Evolutionary conservation across 2,797 vertebrate species (phyloP).

Genomic region (Miichthys miiuy): DNA sequence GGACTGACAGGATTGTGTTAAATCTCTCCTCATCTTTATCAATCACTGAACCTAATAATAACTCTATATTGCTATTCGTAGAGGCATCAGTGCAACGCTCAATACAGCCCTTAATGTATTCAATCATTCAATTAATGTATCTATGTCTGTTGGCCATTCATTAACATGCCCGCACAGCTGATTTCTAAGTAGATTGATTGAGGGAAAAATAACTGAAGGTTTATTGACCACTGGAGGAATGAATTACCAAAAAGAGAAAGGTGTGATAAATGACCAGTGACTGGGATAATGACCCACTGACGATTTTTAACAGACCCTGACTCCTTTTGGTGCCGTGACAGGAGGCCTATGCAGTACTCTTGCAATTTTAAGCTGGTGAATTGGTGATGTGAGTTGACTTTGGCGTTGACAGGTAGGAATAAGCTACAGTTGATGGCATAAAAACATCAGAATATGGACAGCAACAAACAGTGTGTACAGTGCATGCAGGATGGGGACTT

Average conservation of each 20-base stretch:
- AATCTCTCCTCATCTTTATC: conserved; percentile 65
- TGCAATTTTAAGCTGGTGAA: conserved; percentile 54
- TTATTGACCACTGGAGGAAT: conserved; percentile 76
- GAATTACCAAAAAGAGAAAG: conserved; percentile 71
- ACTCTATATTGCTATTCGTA: conserved; percentile 68
- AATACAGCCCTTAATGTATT: conserved; percentile 72
- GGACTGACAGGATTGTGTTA: conserved; percentile 63
- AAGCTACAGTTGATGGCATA: conserved; percentile 58
- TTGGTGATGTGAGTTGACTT: conserved; percentile 53
- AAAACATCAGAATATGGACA: conserved; percentile 70
- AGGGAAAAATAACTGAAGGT: conserved; percentile 73
- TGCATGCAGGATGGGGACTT: conserved; percentile 71
- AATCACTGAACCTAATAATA: conserved; percentile 75
- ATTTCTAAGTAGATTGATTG: conserved; percentile 78
- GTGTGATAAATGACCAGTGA: conserved; percentile 78
- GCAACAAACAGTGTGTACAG: conserved; percentile 69
- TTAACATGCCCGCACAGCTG: conserved; percentile 67
- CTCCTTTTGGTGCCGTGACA: conserved; percentile 52
- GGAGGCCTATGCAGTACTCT: conserved; percentile 49
- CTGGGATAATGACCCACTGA: conserved; percentile 70
- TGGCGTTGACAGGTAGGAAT: conserved; percentile 57
- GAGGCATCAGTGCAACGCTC: conserved; percentile 66
- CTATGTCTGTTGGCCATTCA: conserved; percentile 73
- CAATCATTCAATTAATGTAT: conserved; percentile 81
- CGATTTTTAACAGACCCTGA: conserved; percentile 61